Percentiles rank a stretch among this genome's conserved stretches.
Conservation (phyloP, 1,140 invertebrate species). For the Coboldia fuscipes region DNA sequence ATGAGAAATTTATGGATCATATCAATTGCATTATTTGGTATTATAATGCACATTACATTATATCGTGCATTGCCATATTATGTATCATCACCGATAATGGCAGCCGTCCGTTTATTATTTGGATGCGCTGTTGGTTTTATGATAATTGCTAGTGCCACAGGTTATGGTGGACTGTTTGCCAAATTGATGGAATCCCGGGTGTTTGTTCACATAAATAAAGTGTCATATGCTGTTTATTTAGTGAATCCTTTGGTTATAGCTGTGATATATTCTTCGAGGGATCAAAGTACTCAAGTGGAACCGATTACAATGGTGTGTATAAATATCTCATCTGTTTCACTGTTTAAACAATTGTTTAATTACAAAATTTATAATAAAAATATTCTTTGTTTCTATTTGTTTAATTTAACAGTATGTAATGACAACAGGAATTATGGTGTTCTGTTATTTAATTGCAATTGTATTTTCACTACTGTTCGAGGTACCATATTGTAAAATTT, state of each 20-base stretch:
- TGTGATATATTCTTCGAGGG: constrained; percentile 12
- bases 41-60: no score
- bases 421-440: constrained; percentile 12
- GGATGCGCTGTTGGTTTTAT: constrained; percentile 14
- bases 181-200: constrained; percentile 12
- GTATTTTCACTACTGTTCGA: constrained; percentile 17
- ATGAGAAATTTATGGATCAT: no score
- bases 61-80: constrained; percentile 5
- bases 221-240: constrained; percentile 18
- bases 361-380: not conserved
- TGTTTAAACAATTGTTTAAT: not conserved
- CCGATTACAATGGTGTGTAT: constrained; percentile 14
- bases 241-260: constrained; percentile 17
- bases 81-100: constrained; percentile 11
- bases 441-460: constrained; percentile 14
- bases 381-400: constrained; percentile 1
- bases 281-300: constrained; percentile 13
- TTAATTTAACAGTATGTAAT: constrained; percentile 11
- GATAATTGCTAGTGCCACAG: constrained; percentile 16
- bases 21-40: no score
- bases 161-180: constrained; percentile 14
- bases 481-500: constrained; percentile 18
- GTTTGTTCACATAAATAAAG: constrained; percentile 17
- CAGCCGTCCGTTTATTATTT: constrained; percentile 11
- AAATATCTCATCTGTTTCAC: not conserved